Conservation (phyloP, 2,113 vertebrate genomes). For the Asarcornis scutulata region DNA sequence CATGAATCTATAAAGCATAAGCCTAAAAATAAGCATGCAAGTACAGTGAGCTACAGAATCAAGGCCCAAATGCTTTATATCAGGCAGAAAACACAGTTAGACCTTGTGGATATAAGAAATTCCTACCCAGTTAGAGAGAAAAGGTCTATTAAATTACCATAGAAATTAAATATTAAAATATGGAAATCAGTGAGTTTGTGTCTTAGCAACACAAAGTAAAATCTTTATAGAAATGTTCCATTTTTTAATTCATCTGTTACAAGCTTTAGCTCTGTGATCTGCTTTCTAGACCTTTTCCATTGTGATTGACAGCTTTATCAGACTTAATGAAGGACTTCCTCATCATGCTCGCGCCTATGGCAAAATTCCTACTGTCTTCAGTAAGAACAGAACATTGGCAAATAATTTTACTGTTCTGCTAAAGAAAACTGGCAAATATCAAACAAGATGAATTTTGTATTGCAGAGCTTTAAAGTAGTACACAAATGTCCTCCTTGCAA, state of each 20-base stretch:
- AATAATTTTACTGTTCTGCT: neutral
- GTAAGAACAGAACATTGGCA: neutral
- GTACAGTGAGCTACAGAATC: neutral
- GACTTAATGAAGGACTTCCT: neutral
- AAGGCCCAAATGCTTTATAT: neutral
- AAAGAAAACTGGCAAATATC: neutral
- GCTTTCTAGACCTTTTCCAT: neutral
- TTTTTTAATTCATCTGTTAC: neutral
- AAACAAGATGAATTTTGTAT: neutral
- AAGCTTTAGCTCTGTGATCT: neutral
- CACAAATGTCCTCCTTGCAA: neutral
- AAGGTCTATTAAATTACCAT: neutral
- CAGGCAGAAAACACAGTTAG: neutral
- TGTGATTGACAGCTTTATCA: neutral
- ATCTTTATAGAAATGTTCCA: neutral
- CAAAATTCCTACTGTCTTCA: neutral
- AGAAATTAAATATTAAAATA: slow-evolving; percentile 24
- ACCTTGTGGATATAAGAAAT: neutral
- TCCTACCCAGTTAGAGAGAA: neutral
- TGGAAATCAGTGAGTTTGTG: neutral
- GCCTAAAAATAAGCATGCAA: neutral
- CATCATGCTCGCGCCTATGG: accelerated
- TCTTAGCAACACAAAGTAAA: slow-evolving; percentile 17
- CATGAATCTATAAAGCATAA: neutral
- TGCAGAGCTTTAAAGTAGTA: neutral